Conservation (phyloP, 2,888 invertebrate species). For the Epinotia nisella region DNA sequence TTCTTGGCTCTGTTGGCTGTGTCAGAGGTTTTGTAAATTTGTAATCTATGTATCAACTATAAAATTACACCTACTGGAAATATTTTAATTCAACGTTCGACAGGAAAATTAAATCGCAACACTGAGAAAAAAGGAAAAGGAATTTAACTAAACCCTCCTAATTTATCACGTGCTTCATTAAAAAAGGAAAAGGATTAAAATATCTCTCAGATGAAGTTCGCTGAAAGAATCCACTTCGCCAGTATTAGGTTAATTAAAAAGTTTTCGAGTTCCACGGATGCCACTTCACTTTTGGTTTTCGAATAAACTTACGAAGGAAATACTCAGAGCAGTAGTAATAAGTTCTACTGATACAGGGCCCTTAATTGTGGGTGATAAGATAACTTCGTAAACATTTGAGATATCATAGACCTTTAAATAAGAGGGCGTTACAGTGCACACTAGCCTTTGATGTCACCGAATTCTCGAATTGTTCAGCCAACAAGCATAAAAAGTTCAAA, state of each 20-base stretch:
- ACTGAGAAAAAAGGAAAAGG: neutral
- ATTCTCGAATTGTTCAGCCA: too few relatives aligned
- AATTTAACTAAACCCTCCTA: conserved; percentile 32
- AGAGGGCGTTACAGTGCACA: too few relatives aligned
- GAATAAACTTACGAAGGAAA: conserved; percentile 1
- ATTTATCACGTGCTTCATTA: conserved; percentile 38
- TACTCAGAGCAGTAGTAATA: neutral
- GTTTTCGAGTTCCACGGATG: conserved; percentile 46
- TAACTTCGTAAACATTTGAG: too few relatives aligned
- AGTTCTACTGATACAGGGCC: too few relatives aligned
- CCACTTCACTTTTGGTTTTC: conserved; percentile 28
- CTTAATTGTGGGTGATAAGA: too few relatives aligned
- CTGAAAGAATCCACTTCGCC: conserved; percentile 40
- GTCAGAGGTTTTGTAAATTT: too few relatives aligned
- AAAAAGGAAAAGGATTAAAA: conserved; percentile 40
- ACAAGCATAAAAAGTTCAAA: too few relatives aligned
- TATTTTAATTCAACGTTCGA: neutral
- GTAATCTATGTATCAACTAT: too few relatives aligned
- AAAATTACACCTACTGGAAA: too few relatives aligned
- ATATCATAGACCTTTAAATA: too few relatives aligned
- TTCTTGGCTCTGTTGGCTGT: too few relatives aligned
- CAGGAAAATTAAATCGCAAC: neutral
- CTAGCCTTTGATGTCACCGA: too few relatives aligned
- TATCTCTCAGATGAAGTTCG: conserved; percentile 39
- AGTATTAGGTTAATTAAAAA: conserved; percentile 53